phyloP scores from a whole-genome alignment of 1,140 invertebrate species.

The Stenopsyche tienmushanensis region DNA sequence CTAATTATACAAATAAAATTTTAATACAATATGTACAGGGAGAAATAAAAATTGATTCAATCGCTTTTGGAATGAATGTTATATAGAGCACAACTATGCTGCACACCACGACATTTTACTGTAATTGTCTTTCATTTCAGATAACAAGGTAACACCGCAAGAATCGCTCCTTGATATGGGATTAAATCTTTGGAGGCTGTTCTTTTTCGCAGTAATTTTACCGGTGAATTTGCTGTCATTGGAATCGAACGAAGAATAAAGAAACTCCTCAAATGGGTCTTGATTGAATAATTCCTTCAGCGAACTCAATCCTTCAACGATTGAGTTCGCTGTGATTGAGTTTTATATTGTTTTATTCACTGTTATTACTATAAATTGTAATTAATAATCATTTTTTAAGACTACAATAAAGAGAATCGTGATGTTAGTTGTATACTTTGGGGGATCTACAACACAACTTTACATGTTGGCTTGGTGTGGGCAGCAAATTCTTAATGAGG shows the following conservation, averaged over 20 bases:
- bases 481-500: constrained; percentile 10
- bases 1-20: no score
- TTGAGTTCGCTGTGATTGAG: no score
- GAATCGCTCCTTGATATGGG: not conserved
- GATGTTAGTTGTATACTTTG: not conserved
- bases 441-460: not conserved
- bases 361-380: not conserved
- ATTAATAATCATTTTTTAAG: not conserved
- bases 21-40: no score
- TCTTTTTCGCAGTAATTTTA: not conserved
- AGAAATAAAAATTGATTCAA: no score
- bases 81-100: not conserved
- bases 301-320: no score
- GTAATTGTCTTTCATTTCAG: not conserved
- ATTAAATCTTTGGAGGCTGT: not conserved
- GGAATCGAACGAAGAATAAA: no score
- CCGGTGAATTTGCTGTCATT: no score
- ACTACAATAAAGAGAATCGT: not conserved
- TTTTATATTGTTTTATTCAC: not conserved
- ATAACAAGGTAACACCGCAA: not conserved
- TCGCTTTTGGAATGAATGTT: not conserved
- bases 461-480: not conserved
- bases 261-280: no score
- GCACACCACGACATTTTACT: constrained; percentile 11
- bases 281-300: no score